phyloP scores from a whole-genome alignment of 2,888 invertebrate genomes.

The Ferdinandea cuprea region DNA sequence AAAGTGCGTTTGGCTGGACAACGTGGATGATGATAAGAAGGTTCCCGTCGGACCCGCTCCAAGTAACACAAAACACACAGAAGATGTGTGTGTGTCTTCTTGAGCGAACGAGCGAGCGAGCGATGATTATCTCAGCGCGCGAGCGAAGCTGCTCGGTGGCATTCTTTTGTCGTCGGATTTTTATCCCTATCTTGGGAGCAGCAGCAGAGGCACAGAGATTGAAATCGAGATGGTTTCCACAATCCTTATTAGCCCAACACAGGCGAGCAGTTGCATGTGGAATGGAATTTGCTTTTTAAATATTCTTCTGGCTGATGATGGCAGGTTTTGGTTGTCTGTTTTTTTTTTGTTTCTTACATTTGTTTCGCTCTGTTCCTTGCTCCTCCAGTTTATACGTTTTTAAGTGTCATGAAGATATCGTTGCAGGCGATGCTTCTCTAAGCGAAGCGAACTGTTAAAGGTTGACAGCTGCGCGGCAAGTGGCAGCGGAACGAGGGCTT shows the following conservation, averaged over 20 bases:
- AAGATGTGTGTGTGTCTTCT: slow-evolving; percentile 55
- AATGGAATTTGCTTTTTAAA: slow-evolving; percentile 70
- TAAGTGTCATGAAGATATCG: slow-evolving; percentile 61
- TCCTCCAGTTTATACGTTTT: slow-evolving; percentile 39
- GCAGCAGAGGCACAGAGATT: slow-evolving; percentile 44
- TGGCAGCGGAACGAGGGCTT: slow-evolving; percentile 11
- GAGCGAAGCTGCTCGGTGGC: slow-evolving; percentile 70
- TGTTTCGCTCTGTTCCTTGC: slow-evolving; percentile 4
- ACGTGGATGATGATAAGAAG: slow-evolving; percentile 60
- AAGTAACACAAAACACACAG: slow-evolving; percentile 16
- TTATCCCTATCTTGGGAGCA: slow-evolving; percentile 57
- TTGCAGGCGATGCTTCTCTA: slow-evolving; percentile 11
- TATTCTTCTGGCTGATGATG: slow-evolving; percentile 40
- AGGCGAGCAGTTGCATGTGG: slow-evolving; percentile 49
- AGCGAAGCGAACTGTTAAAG: slow-evolving; percentile 9
- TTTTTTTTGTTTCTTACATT: slow-evolving; percentile 22
- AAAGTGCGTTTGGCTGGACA: slow-evolving; percentile 60
- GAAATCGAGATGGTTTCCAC: slow-evolving; percentile 72
- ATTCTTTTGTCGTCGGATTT: slow-evolving; percentile 72
- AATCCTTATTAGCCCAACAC: slow-evolving; percentile 61
- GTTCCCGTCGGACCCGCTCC: slow-evolving; percentile 20
- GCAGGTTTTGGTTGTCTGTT: slow-evolving; percentile 31
- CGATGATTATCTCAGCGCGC: slow-evolving; percentile 66
- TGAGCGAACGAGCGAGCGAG: no score
- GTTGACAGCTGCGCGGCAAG: slow-evolving; percentile 43